Base-by-base conservation (phyloP, 2,113 vertebrate species). In the Girardinichthys multiradiatus region DNA sequence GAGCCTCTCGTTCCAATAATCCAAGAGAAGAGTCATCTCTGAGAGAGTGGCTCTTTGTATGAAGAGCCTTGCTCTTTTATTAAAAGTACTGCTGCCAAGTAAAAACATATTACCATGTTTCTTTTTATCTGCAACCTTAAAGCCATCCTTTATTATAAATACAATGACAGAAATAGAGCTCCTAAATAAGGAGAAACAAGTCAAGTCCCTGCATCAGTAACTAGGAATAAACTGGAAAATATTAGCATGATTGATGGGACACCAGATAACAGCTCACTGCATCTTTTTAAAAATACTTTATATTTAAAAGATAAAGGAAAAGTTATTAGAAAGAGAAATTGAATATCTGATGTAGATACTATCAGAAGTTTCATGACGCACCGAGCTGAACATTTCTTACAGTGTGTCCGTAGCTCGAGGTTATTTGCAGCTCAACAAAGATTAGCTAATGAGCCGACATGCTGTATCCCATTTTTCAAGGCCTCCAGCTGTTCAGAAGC, bases 401-500 rank as follows among this genome's bases (percentile, higher is more conserved):
- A 24, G 57, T 10, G 1, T 2, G 24, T 73, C 48, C 19, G 42
- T 29, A 67, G 72, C 69, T 58, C 0, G 3, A 72, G 71, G 77
- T 77, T 57, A 58, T 72, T 31, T 26, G 0, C 19, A 0, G 45
- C 77, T 81, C 61, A 14, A 37, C 2, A 60, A 63, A 70, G 68
- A 68, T 11, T 2, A 39, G 63, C 66, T 77, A 81, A 83, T 68
- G 66, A 88, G 68, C 65, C 26, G 0, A 63, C n/a, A 27, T 5
- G 9, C 63, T 7, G 48, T 28, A 57, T 29, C 62, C 57, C 59
- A 4, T 61, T 79, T 71, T 74, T 15, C 31, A 11, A 60, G 72
- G 57, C 72, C 63, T 77, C 54, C 37, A 77, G 81, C 78, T 42
- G 70, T 71, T 79, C 67, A 30, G 64, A 64, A 68, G 48, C 64